Base-by-base conservation (phyloP, 2,797 vertebrate species). In the Lutra lutra region DNA sequence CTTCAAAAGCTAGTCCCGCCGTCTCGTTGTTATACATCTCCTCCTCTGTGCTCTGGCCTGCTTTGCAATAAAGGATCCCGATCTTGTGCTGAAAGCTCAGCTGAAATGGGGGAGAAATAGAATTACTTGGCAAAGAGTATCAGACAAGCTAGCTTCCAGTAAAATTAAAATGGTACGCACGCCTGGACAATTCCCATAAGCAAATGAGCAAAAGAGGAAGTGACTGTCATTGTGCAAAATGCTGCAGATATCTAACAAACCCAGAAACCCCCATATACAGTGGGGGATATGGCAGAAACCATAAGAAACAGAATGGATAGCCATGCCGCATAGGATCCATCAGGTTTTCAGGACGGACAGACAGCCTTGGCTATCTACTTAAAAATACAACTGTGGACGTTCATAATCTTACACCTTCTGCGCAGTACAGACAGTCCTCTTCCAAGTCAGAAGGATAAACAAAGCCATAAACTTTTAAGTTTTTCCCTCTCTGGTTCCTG, bases 21-120 rank as follows among this genome's bases (percentile, higher is more conserved):
- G 99, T 99, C 98, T 99, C 99, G 1, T 99, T 99, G 98, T 99
- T 99, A 97, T 99, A 99, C 99, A 99, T 99, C 98, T 99, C 99
- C 96, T 99, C 99, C 90, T 99, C 99, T 0, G 99, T 99, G 99
- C 99, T 99, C 98, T 99, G 99, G 94, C 99, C 99, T 2, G 99
- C 99, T 98, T 99, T 99, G 98, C 99, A 99, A 98, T 99, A 99
- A 94, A 99, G 99, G 94, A 99, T 99, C 60, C 99, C 99, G 93
- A 99, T 99, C 98, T 99, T 99, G 98, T 99, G 99, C 97, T 99
- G 99, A 99, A 99, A 99, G 98, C 99, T 99, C 97, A 99, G 98
- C 99, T 99, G 99, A 86, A 99, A 98, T 43, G 10, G 89, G 91
- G 91, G 86, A 96, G 89, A 94, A 82, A 95, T 4, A 91, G 17